Conservation (phyloP, 2,888 invertebrate species). For the Escarpia spicata region DNA sequence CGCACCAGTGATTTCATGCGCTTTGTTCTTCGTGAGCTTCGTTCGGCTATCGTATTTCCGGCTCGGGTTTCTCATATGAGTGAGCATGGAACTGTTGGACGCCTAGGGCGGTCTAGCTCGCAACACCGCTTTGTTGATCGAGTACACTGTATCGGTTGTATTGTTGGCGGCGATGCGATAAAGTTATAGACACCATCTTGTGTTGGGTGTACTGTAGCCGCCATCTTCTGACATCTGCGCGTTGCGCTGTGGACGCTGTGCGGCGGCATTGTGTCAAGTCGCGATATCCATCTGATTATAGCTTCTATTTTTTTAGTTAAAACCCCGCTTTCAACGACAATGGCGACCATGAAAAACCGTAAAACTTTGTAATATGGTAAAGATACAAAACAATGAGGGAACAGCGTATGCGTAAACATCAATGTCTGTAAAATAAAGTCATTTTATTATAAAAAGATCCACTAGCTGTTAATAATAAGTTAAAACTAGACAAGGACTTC, state of each 20-base stretch:
- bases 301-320: neutral
- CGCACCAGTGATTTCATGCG: slow-evolving; percentile 4
- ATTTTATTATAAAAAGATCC: too few species aligned
- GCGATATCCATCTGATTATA: neutral
- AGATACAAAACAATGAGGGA: too few species aligned
- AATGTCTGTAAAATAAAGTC: too few species aligned
- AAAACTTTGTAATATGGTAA: too few species aligned
- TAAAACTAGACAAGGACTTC: too few species aligned
- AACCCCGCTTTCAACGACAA: neutral
- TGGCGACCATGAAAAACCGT: too few species aligned
- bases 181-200: neutral
- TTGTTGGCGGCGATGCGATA: neutral
- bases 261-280: neutral
- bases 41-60: neutral
- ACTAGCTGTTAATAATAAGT: too few species aligned
- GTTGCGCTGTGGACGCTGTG: neutral
- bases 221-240: neutral
- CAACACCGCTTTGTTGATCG: neutral
- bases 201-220: neutral
- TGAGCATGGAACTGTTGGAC: neutral
- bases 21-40: neutral
- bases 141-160: neutral
- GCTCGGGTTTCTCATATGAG: neutral
- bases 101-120: neutral
- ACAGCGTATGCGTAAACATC: too few species aligned